Conservation (phyloP, 2,797 vertebrate genomes). For the Tapirus indicus region DNA sequence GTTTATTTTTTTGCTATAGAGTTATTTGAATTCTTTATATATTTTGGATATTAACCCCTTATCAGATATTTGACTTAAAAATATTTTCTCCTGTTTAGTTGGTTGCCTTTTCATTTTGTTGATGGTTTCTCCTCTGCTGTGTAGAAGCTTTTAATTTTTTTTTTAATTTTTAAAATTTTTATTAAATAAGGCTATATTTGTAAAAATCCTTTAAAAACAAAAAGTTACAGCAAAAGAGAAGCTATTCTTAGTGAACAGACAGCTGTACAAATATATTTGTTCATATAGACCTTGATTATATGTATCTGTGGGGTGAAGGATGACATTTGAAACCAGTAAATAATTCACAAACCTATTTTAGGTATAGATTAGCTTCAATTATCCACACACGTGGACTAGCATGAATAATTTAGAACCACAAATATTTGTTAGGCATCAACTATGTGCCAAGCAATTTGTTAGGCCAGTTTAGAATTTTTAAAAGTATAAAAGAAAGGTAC, state of each 20-base stretch:
- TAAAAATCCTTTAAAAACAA: slow-evolving; percentile 56
- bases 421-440: neutral
- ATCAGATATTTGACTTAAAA: neutral
- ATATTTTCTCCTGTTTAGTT: neutral
- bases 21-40: neutral
- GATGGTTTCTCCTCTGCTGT: neutral
- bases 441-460: slow-evolving; percentile 9
- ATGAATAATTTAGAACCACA: slow-evolving; percentile 32
- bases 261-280: slow-evolving; percentile 48
- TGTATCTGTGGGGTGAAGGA: neutral
- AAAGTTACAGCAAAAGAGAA: slow-evolving; percentile 18
- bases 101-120: neutral
- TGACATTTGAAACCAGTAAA: slow-evolving; percentile 37
- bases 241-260: neutral
- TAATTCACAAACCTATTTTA: slow-evolving; percentile 39
- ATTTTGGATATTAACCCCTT: neutral
- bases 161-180: slow-evolving; percentile 32
- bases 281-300: slow-evolving; percentile 3
- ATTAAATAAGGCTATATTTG: slow-evolving; percentile 29
- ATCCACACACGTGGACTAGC: neutral
- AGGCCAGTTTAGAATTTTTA: slow-evolving; percentile 29
- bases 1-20: neutral
- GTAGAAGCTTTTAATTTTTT: neutral
- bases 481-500: slow-evolving; percentile 22
- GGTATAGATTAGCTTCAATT: neutral